Evolutionary conservation across 2,888 invertebrate species (phyloP).

Genomic region (Drosophila sordidula): DNA sequence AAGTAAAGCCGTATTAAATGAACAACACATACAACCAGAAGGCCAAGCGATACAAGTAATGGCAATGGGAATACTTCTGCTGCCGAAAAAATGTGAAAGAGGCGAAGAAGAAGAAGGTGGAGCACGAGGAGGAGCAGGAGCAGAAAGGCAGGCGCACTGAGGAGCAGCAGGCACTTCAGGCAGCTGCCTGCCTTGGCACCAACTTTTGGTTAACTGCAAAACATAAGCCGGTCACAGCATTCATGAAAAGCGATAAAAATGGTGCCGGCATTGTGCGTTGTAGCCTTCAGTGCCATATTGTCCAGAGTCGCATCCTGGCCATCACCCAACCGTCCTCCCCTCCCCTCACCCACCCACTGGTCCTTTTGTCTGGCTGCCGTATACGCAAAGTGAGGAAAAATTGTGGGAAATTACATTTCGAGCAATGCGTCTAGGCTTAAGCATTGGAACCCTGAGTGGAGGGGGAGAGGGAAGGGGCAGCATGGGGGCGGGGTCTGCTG

Average conservation of each 20-base stretch:
- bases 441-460: background rate
- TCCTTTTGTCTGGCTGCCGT: conserved; percentile 60
- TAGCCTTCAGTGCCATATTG: conserved; percentile 61
- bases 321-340: conserved; percentile 5
- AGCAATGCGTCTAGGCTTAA: conserved; percentile 47
- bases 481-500: conserved; percentile 9
- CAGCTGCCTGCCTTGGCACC: conserved; percentile 29
- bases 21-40: conserved; percentile 25
- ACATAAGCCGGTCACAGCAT: conserved; percentile 71
- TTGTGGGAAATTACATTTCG: conserved; percentile 80
- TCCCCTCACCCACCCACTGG: conserved; percentile 22
- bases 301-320: conserved; percentile 52
- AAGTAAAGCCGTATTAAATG: conserved; percentile 73
- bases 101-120: background rate
- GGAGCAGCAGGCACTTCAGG: conserved; percentile 42
- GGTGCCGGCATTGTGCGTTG: conserved; percentile 65
- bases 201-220: conserved; percentile 76
- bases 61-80: conserved; percentile 49
- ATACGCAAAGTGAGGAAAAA: conserved; percentile 80
- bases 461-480: background rate
- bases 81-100: conserved; percentile 16
- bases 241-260: conserved; percentile 79
- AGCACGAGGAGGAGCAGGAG: conserved; percentile 1
- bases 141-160: conserved; percentile 4
- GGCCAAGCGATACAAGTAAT: conserved; percentile 55